phyloP scores from a whole-genome alignment of 2,888 invertebrate genomes.

The Cylindroiulus punctatus region DNA sequence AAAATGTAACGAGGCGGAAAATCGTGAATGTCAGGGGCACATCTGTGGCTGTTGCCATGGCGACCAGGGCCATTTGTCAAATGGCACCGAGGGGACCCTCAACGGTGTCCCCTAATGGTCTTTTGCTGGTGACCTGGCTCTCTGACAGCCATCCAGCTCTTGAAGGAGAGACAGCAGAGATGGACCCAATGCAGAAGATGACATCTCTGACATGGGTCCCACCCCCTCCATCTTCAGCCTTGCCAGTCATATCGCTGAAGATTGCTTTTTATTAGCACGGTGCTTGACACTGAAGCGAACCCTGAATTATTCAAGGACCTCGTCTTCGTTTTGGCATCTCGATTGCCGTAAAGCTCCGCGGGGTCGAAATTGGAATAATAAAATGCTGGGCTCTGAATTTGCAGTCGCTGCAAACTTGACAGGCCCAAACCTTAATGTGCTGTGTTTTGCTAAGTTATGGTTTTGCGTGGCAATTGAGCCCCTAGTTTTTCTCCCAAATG shows the following conservation, averaged over 20 bases:
- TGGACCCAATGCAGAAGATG: not conserved
- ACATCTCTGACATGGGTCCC: not conserved
- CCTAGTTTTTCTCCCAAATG: not conserved
- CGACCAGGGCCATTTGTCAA: not conserved
- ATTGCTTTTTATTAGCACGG: constrained; percentile 17
- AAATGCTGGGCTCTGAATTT: not conserved
- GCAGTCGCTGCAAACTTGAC: constrained; percentile 1
- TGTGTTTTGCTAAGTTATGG: not conserved
- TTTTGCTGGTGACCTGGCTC: not conserved
- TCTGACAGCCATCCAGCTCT: not conserved
- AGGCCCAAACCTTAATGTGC: not conserved
- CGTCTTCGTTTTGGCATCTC: not conserved
- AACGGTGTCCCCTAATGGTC: not conserved
- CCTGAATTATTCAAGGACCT: constrained; percentile 16
- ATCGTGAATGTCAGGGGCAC: constrained; percentile 13
- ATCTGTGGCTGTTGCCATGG: constrained; percentile 20
- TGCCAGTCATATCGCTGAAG: not conserved
- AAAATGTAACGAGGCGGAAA: constrained; percentile 5
- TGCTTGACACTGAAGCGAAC: constrained; percentile 24
- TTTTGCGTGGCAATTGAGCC: not conserved
- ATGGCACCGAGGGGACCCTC: not conserved
- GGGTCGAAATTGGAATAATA: not conserved
- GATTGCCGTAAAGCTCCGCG: not conserved
- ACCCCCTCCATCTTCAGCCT: not conserved
- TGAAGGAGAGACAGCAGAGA: not conserved